phyloP scores from a whole-genome alignment of 2,797 vertebrate species.

The Micromesistius poutassou region DNA sequence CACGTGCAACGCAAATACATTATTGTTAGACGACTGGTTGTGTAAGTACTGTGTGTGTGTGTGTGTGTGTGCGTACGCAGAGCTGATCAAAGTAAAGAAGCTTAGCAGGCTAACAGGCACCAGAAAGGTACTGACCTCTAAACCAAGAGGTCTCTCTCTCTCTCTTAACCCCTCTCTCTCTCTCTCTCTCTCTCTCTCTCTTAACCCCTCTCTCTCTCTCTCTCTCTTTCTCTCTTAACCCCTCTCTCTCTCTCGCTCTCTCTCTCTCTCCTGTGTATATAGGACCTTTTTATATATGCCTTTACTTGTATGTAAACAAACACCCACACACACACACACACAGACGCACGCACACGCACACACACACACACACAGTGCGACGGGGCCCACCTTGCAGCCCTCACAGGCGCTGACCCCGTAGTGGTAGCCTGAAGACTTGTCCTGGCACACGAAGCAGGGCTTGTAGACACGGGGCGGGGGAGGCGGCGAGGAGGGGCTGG shows the following conservation, averaged over 20 bases:
- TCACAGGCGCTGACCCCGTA: constrained; percentile 95
- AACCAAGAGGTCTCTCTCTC: constrained; percentile 34
- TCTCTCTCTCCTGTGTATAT: too few relatives aligned
- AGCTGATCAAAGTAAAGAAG: constrained; percentile 42
- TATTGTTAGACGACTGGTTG: not conserved
- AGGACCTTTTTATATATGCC: too few relatives aligned
- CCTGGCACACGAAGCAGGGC: constrained; percentile 94
- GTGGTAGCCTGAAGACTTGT: constrained; percentile 94
- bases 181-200: not conserved
- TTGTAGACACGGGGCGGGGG: constrained; percentile 91
- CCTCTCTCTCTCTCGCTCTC: too few relatives aligned
- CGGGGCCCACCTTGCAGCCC: constrained; percentile 82
- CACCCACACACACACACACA: not conserved
- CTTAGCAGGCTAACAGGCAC: constrained; percentile 46
- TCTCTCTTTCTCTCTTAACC: not conserved
- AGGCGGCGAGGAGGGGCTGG: constrained; percentile 86
- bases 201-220: not conserved
- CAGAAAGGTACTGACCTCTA: constrained; percentile 44
- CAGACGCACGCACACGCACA: not conserved
- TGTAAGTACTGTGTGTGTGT: not conserved
- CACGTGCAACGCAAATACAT: not conserved
- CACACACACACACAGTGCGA: not conserved
- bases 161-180: constrained; percentile 7
- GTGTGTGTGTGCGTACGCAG: not conserved
- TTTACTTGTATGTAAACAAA: too few relatives aligned